Evolutionary conservation across 92 coral and sea anemone genomes (phyloP), one percentile per base, ranked within the genome.

Genomic region (Porites divaricata): DNA sequence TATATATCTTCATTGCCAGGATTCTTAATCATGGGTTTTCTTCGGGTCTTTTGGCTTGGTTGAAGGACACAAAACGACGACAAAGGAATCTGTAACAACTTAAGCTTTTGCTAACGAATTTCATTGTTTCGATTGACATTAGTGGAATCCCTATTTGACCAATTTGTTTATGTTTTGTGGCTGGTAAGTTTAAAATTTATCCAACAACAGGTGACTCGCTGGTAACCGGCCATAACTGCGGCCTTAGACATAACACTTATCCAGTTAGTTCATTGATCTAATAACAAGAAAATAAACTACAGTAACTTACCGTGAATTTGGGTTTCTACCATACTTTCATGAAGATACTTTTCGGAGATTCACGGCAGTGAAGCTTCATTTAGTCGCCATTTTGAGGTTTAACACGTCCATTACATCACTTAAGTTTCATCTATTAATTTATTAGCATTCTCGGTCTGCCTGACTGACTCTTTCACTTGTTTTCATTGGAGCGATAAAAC

Each of bases 331-430:
- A 80, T 80, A 56, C 70, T 80, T 28, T 45, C 6, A 3, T 45
- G 17, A 28, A 10, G 53, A 28, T 56, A 19, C 52, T 15, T 68
- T 41, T 26, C 6, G 58, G 21, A 13, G 85, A 53, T 22, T n/a
- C 56, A 24, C 24, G 22, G 16, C 12, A 4, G 67, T 16, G 41
- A 10, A 13, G 23, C 63, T 3, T 78, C 4, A 22, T 56, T 8
- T 25, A 20, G 86, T 61, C 79, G 86, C 86, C 86, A 82, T 82
- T 72, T 82, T 82, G 67, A 49, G 45, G 45, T 81, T 50, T 21
- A n/a, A 59, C 48, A 24, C 17, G 59, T 72, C 58, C 63, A 72
- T 82, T 82, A 82, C 79, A 72, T 82, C 86, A 82, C 79, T 54
- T 6, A 49, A 17, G 63, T 22, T 82, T 80, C 48, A 82, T 65